These are phyloP conservation scores for Pampusana beccarii DNA, from an alignment of 2,113 vertebrate species.

Conservation along the genomic window DNA sequence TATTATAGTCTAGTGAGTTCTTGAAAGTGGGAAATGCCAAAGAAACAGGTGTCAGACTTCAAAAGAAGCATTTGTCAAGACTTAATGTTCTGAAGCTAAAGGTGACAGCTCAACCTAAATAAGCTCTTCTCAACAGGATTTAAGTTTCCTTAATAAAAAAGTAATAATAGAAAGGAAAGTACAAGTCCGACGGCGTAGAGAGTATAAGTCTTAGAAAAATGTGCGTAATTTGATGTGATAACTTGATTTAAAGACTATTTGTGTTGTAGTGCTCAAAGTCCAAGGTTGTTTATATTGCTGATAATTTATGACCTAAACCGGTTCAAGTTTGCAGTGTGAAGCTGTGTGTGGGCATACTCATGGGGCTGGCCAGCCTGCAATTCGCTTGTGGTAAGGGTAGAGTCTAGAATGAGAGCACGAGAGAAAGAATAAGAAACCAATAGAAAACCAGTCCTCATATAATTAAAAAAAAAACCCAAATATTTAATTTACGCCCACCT, in stretches of 20 bases:
- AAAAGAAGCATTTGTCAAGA: conserved; percentile 63
- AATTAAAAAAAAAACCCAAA: neutral
- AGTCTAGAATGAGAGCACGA: neutral
- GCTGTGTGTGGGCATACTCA: neutral
- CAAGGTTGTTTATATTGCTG: neutral
- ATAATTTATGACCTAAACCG: neutral
- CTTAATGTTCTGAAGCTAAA: conserved; percentile 63
- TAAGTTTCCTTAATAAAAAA: conserved; percentile 54
- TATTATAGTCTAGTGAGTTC: conserved; percentile 59
- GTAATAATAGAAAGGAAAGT: conserved; percentile 30
- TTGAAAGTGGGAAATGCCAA: conserved; percentile 59
- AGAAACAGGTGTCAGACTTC: conserved; percentile 68
- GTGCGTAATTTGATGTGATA: neutral
- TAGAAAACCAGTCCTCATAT: neutral
- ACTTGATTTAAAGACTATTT: conserved; percentile 6
- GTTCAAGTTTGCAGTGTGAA: neutral
- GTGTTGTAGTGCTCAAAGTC: neutral
- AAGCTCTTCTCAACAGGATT: conserved; percentile 42
- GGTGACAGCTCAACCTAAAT: conserved; percentile 58
- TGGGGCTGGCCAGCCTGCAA: neutral
- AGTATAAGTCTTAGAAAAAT: neutral
- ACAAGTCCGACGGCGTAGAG: neutral
- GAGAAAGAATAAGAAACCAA: neutral
- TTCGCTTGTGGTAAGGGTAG: neutral
- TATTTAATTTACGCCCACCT: neutral